Base-by-base conservation (phyloP, 2,113 vertebrate genomes). In the Chloropsis cyanopogon region DNA sequence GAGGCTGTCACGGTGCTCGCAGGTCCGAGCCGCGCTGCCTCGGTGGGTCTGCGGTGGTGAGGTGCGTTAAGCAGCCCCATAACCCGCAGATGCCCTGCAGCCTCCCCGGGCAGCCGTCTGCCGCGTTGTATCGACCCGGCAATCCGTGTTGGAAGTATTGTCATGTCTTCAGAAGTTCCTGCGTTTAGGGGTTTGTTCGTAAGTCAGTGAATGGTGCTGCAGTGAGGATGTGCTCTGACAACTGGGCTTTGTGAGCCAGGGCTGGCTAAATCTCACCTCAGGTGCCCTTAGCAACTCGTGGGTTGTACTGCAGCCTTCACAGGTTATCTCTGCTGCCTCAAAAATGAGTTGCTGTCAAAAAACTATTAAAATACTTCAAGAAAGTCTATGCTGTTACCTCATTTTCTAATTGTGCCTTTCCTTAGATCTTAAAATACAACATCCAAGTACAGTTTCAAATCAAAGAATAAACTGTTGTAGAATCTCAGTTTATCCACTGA, bases 341-440 rank as follows among this genome's bases (percentile, higher is more conserved):
- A 7, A 47, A 28, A 14, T 25, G 2, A n/a, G 14, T 60, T 50
- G 7, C 28, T 53, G 3, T 52, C 39, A 33, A 49, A 64, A 85
- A 46, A 5, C 0, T 7, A 5, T 33, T 22, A 15, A 69, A 72
- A 44, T 18, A 17, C 7, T n/a, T 19, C 1, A 31, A 41, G 31
- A 8, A 66, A 68, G 39, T 19, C 31, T 24, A 0, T 25, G 10
- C 42, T 1, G 0, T 28, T 47, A 13, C 1, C 28, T 64, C 0
- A 0, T 19, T 76, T 71, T 68, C 26, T 17, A 18, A 2, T 10
- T 15, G 2, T 31, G 5, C 10, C 7, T 79, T 56, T 61, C 29
- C 7, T 70, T 26, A 33, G 1, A 10, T 65, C 53, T 20, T 64
- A 31, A 70, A 73, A 19, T 9, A 4, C 37, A 33, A 1, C 12